A percentile compares a stretch with the other conserved stretches of the same genome.
Conservation (phyloP, 2,797 vertebrate genomes). For the Sebastes iracundus region DNA sequence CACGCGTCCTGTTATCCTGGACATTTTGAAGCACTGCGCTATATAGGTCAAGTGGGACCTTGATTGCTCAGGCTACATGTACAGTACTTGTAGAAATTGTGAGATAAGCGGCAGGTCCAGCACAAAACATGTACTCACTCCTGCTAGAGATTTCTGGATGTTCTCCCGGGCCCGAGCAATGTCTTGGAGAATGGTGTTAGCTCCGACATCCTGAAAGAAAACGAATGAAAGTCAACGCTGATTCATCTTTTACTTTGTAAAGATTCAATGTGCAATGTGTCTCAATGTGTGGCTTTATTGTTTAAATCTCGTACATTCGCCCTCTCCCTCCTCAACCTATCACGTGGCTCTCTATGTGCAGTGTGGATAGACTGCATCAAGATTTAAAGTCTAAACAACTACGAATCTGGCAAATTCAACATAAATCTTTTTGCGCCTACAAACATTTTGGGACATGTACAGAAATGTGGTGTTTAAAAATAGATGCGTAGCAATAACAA, state of each 20-base stretch:
- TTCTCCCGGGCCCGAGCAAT: conserved; percentile 97
- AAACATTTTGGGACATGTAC: not conserved
- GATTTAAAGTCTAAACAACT: not conserved
- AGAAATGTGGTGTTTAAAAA: not conserved
- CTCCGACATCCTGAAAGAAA: conserved; percentile 88
- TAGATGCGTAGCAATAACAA: not conserved
- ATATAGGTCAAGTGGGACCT: not conserved
- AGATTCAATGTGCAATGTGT: not conserved
- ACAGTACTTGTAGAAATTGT: not conserved
- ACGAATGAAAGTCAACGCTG: fast-evolving
- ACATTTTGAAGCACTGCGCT: not conserved
- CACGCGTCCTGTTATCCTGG: fast-evolving
- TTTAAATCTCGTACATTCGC: not conserved
- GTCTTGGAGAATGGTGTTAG: conserved; percentile 94
- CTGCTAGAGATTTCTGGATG: conserved; percentile 98
- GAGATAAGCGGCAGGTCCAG: not conserved
- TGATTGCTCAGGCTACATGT: not conserved
- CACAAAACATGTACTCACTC: conserved; percentile 85
- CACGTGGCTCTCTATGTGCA: not conserved
- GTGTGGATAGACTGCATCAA: not conserved
- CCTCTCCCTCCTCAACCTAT: too few species aligned
- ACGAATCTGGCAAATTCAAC: not conserved
- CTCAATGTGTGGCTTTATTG: not conserved
- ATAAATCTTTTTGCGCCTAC: not conserved
- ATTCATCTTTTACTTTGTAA: not conserved